Evolutionary conservation across 2,888 invertebrate species (phyloP).

Genomic region (Amiota minor): DNA sequence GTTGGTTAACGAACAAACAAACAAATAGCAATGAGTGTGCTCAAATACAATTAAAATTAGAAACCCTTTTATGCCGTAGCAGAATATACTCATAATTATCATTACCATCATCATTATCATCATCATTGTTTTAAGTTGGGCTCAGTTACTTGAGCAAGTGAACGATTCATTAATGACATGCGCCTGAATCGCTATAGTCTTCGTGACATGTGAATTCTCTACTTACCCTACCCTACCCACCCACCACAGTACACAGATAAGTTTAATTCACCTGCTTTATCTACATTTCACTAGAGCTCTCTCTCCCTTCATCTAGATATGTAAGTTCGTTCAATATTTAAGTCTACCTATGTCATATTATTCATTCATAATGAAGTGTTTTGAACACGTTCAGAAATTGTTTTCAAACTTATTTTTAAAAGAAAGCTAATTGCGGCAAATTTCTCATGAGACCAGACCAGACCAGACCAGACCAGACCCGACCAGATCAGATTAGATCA

Average conservation of each 20-base stretch:
- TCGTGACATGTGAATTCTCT: slow-evolving; percentile 12
- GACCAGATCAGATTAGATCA: too few species aligned
- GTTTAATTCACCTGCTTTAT: not conserved
- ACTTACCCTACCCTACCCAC: not conserved
- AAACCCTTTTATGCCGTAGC: slow-evolving; percentile 4
- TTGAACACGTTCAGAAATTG: slow-evolving; percentile 69
- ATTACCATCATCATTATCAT: not conserved
- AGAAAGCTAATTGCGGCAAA: slow-evolving; percentile 63
- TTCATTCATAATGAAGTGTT: slow-evolving; percentile 67
- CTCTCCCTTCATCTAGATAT: not conserved
- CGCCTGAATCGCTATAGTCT: not conserved
- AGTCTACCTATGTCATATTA: slow-evolving; percentile 51
- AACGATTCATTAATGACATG: slow-evolving; percentile 26
- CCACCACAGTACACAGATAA: slow-evolving; percentile 1
- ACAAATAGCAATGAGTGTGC: not conserved
- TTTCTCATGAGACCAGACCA: slow-evolving; percentile 52
- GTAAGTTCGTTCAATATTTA: not conserved
- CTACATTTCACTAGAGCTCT: slow-evolving; percentile 46
- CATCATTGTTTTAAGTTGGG: not conserved
- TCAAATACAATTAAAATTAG: slow-evolving; percentile 29
- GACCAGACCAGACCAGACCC: too few species aligned
- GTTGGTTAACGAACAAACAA: slow-evolving; percentile 31
- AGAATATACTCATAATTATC: slow-evolving; percentile 44
- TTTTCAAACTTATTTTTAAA: slow-evolving; percentile 53
- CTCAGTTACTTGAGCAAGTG: slow-evolving; percentile 7